Evolutionary conservation across 1,140 invertebrate genomes (phyloP).

Genomic region (Teleopsis dalmanni): DNA sequence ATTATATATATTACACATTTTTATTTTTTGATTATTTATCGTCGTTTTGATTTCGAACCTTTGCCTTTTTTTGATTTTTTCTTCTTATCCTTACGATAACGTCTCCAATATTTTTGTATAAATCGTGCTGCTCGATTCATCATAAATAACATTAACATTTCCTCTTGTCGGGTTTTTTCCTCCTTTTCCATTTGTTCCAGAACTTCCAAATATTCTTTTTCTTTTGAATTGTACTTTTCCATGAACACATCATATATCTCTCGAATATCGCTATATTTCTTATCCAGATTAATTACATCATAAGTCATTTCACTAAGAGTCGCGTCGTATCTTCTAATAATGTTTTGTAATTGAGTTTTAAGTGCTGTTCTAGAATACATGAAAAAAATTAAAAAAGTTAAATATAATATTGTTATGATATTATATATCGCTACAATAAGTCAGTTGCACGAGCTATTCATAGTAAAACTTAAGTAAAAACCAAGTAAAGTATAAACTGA

Average conservation of each 20-base stretch:
- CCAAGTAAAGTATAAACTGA: too few relatives aligned
- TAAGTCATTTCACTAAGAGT: slow-evolving; percentile 11
- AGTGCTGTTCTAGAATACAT: too few relatives aligned
- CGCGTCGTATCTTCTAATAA: slow-evolving; percentile 13
- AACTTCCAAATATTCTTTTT: slow-evolving; percentile 9
- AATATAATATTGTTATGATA: too few relatives aligned
- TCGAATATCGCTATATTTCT: not conserved
- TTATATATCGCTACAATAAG: too few relatives aligned
- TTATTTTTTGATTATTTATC: not conserved
- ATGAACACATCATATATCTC: slow-evolving; percentile 11
- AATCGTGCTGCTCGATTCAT: slow-evolving; percentile 14
- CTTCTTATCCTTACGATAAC: slow-evolving; percentile 5
- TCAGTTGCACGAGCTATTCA: too few relatives aligned
- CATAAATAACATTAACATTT: slow-evolving; percentile 16
- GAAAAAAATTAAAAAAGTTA: too few relatives aligned
- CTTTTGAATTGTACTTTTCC: slow-evolving; percentile 2
- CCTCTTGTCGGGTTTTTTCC: not conserved
- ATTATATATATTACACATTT: too few relatives aligned
- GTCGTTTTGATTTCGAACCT: slow-evolving; percentile 2
- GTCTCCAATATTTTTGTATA: slow-evolving; percentile 11
- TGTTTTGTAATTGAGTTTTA: slow-evolving; percentile 7
- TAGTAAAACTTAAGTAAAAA: too few relatives aligned
- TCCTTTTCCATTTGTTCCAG: slow-evolving; percentile 1
- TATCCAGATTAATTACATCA: slow-evolving; percentile 6
- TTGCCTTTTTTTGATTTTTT: slow-evolving; percentile 9